phyloP scores from a whole-genome alignment of 2,113 vertebrate species.

The Pluvialis apricaria region DNA sequence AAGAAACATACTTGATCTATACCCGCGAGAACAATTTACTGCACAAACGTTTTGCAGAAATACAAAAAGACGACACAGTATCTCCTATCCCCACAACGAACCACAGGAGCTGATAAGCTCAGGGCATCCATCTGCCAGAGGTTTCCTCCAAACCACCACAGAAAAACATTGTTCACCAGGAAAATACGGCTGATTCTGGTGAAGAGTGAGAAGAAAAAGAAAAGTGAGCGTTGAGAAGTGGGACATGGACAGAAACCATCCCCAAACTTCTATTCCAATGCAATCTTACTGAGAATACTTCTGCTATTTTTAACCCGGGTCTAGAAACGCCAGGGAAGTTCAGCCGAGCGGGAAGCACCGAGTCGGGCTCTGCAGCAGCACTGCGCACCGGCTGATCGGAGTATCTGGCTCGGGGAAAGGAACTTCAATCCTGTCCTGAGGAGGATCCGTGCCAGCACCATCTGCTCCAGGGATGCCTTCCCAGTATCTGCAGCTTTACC shows the following conservation, averaged over 20 bases:
- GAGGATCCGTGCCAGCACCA: slow-evolving; percentile 11
- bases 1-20: background rate
- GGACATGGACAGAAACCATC: background rate
- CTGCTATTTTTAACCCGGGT: background rate
- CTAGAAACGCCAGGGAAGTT: background rate
- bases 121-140: background rate
- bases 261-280: background rate
- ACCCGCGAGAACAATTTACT: rapidly evolving
- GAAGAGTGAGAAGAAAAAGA: background rate
- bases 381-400: background rate
- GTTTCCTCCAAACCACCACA: background rate
- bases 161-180: background rate
- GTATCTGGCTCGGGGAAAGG: background rate
- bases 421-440: background rate
- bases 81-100: rapidly evolving
- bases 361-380: background rate
- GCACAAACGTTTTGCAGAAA: background rate
- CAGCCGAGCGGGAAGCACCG: background rate
- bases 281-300: rapidly evolving
- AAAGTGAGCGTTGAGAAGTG: rapidly evolving
- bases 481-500: background rate
- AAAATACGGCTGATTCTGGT: background rate
- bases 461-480: slow-evolving; percentile 32
- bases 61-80: background rate
- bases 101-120: background rate